Conservation (phyloP, 2,113 vertebrate species). For the Boulengeromyrus knoepffleri region DNA sequence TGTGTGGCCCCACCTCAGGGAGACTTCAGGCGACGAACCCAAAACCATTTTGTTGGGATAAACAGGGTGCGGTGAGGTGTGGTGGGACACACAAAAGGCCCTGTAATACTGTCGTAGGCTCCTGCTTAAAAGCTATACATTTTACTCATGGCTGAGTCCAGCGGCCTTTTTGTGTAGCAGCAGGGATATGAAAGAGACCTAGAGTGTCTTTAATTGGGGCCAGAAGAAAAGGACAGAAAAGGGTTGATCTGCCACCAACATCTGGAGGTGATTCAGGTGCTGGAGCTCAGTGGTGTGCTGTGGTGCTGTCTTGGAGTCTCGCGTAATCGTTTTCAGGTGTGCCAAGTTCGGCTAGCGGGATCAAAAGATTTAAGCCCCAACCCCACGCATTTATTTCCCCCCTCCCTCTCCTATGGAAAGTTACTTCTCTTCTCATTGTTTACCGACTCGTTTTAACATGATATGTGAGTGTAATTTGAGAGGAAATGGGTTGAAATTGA, state of each 20-base stretch:
- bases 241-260: not conserved
- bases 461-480: not conserved
- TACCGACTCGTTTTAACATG: not conserved
- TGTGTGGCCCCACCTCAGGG: not conserved
- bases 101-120: not conserved
- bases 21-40: not conserved
- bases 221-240: not conserved
- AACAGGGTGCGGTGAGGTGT: not conserved
- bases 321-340: not conserved
- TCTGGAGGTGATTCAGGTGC: conserved; percentile 3
- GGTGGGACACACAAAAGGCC: not conserved
- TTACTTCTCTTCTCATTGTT: not conserved
- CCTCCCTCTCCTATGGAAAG: not conserved
- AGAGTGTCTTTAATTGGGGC: not conserved
- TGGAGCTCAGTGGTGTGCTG: not conserved
- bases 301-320: not conserved
- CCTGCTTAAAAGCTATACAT: not conserved
- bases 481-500: not conserved
- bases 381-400: not conserved
- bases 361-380: not conserved
- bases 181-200: not conserved
- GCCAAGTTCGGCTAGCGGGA: not conserved
- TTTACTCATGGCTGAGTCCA: not conserved
- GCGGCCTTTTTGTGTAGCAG: not conserved
- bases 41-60: not conserved